Evolutionary conservation across 1,140 invertebrate genomes (phyloP), one percentile per base, ranked within the genome.

Genomic region (Ooceraea biroi): DNA sequence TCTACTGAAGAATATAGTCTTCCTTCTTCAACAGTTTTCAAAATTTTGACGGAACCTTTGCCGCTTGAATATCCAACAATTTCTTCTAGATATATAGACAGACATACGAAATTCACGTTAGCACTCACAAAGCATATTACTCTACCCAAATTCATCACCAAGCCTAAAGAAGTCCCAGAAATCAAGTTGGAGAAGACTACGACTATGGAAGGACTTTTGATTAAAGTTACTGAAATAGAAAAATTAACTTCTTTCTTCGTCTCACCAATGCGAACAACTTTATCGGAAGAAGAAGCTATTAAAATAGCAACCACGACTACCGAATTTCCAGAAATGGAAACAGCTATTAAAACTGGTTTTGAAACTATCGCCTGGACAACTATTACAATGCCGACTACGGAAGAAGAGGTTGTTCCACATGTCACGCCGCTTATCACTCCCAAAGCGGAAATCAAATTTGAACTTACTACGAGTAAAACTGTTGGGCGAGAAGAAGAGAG

Each of bases 1-100:
- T 69, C 76, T 22, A 80, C 76, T 10, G 76, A 80, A 14, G 76
- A 80, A 22, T 80, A 69, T 11, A 69, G 17, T 46, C 76, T 80
- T 71, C 65, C 65, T 0, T 3, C 65, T 30, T 69, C 76, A 11
- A 80, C 76, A 27, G n/a, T 0, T 30, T 36, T 80, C 14, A 50
- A 12, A 57, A 80, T 80, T 3, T 27, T 12, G 25, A 71, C 76
- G 36, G 25, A 58, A 3, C 27, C 55, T 57, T 2, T 57, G 8
- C 44, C 76, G 8, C 76, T 80, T 27, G 76, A 80, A 22, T 44
- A 44, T 10, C 50, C 50, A 22, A 80, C 65, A 4, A 19, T 69
- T 57, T 3, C 65, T 46, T 3, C 63, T 11, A 25, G 22, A 8
- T 69, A 57, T 14, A 0, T n/a, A 19, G 7, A 22, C 36, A 7